These are phyloP conservation scores for Perca fluviatilis DNA, from an alignment of 2,113 vertebrate species.

Conservation along the genomic window DNA sequence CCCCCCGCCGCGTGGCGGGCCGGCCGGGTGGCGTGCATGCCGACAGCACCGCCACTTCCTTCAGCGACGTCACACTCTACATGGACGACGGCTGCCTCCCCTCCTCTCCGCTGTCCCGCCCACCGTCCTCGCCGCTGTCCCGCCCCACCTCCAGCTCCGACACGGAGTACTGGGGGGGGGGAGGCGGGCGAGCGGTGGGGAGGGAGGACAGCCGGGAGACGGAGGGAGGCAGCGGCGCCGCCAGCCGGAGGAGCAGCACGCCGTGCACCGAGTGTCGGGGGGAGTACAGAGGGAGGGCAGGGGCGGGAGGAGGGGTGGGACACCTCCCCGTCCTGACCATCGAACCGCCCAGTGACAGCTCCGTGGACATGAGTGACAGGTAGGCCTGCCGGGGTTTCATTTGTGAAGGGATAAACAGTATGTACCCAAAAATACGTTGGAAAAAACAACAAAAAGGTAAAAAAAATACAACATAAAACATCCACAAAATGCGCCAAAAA, in stretches of 20 bases:
- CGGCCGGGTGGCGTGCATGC: slow-evolving; percentile 81
- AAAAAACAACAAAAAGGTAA: no score
- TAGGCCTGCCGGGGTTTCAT: no score
- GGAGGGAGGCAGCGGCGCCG: slow-evolving; percentile 81
- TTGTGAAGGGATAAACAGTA: no score
- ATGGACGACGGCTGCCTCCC: slow-evolving; percentile 86
- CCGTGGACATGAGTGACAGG: slow-evolving; percentile 93
- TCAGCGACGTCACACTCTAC: slow-evolving; percentile 93
- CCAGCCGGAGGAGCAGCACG: slow-evolving; percentile 86
- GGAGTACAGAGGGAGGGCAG: slow-evolving; percentile 87
- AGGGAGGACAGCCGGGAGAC: slow-evolving; percentile 80
- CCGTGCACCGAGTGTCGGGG: slow-evolving; percentile 90
- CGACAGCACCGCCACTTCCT: slow-evolving; percentile 92
- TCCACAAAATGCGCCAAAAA: no score
- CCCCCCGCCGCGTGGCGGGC: slow-evolving; percentile 63
- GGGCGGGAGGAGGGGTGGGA: slow-evolving; percentile 66
- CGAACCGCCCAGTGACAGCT: slow-evolving; percentile 94
- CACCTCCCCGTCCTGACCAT: slow-evolving; percentile 93
- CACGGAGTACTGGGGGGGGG: slow-evolving; percentile 84
- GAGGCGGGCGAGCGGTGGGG: slow-evolving; percentile 38
- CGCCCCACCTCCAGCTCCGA: slow-evolving; percentile 88
- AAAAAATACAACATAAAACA: no score
- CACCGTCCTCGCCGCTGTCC: slow-evolving; percentile 78
- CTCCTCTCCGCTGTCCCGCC: slow-evolving; percentile 80
- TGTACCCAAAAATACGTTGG: no score